Evolutionary conservation across 2,888 invertebrate species (phyloP).

Genomic region (Xylophagus ater): DNA sequence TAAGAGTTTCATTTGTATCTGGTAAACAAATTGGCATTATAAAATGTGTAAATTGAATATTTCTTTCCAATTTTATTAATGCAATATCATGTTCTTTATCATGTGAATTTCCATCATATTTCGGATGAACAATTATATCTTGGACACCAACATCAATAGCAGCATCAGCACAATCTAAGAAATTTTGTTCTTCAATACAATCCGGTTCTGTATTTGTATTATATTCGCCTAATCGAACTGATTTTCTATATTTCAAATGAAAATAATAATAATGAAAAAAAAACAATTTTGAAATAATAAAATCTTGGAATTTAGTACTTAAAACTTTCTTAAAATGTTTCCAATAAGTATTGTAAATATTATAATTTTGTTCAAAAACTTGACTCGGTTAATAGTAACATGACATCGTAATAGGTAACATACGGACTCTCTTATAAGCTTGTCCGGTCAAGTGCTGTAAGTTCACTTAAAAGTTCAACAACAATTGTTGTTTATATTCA

Average conservation of each 20-base stretch:
- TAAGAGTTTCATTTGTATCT: constrained; percentile 23
- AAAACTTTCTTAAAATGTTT: constrained; percentile 9
- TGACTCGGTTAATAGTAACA: too few species aligned
- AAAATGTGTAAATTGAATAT: constrained; percentile 41
- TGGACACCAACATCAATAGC: constrained; percentile 52
- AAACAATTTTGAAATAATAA: constrained; percentile 2
- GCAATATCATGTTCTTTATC: constrained; percentile 49
- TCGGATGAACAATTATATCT: constrained; percentile 52
- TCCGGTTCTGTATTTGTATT: constrained; percentile 50
- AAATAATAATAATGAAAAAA: neutral
- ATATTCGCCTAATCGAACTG: constrained; percentile 54
- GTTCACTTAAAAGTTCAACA: too few species aligned
- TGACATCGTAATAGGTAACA: too few species aligned
- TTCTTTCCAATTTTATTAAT: constrained; percentile 35
- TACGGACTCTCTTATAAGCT: too few species aligned
- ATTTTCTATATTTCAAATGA: constrained; percentile 25
- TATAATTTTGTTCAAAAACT: neutral
- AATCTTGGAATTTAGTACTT: constrained; percentile 6
- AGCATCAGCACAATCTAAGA: constrained; percentile 49
- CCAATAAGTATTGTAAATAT: neutral
- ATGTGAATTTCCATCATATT: constrained; percentile 41
- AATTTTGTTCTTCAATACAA: constrained; percentile 41
- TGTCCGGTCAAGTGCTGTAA: too few species aligned
- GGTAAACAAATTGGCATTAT: constrained; percentile 50
- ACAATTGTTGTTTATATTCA: too few species aligned